These are phyloP conservation scores for Pseudococcus viburni DNA, from an alignment of 2,888 invertebrate species.

Conservation along the genomic window DNA sequence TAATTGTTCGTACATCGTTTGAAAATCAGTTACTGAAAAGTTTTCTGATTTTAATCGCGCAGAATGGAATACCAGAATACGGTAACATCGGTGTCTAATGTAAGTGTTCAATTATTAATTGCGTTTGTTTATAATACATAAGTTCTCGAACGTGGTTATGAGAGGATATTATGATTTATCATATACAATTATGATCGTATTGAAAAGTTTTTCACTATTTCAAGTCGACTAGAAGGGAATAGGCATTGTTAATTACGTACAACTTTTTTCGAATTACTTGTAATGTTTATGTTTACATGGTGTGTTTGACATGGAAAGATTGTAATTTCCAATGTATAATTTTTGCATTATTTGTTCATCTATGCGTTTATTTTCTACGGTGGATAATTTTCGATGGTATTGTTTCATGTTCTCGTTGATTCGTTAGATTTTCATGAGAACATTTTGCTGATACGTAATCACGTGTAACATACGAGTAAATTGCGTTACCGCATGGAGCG, in stretches of 20 bases:
- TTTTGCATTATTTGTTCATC: neutral
- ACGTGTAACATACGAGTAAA: neutral
- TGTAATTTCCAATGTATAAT: neutral
- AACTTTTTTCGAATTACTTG: neutral
- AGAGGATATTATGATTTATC: neutral
- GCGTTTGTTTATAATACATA: constrained; percentile 48
- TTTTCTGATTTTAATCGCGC: neutral
- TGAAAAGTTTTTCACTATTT: neutral
- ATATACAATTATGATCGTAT: neutral
- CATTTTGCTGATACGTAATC: neutral
- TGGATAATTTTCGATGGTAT: neutral
- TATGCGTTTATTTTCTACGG: neutral
- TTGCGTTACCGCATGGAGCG: constrained; percentile 17
- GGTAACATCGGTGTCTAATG: constrained; percentile 60
- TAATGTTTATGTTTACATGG: constrained; percentile 20
- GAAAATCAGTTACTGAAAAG: neutral
- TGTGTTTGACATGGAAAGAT: neutral
- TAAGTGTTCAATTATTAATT: constrained; percentile 54
- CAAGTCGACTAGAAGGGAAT: neutral
- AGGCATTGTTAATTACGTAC: neutral
- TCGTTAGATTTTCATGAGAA: neutral
- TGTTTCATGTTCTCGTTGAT: neutral
- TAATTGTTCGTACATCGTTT: neutral
- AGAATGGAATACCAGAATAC: constrained; percentile 56
- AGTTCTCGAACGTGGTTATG: neutral